phyloP scores from a whole-genome alignment of 1,140 invertebrate genomes.

The Diachasmimorpha longicaudata region DNA sequence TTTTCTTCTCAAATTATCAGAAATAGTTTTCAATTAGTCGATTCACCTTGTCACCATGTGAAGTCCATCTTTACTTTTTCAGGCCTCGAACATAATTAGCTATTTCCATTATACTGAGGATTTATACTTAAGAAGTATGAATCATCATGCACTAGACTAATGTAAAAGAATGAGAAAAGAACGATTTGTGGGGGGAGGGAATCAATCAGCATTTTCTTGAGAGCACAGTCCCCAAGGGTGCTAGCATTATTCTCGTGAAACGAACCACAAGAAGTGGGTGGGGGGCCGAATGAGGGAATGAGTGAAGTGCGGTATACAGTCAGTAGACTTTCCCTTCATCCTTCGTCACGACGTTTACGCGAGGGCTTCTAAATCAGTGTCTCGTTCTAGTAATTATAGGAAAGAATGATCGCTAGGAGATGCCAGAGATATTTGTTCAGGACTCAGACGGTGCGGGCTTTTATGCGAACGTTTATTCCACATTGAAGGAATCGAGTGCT shows the following conservation, averaged over 20 bases:
- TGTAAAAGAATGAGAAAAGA: conserved; percentile 30
- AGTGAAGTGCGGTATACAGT: background rate
- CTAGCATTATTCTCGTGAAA: conserved; percentile 48
- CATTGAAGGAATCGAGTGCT: background rate
- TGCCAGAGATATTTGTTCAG: background rate
- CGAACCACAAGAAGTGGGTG: background rate
- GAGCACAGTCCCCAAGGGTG: conserved; percentile 41
- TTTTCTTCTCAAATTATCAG: too few relatives aligned
- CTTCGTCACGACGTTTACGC: background rate
- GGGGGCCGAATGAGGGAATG: background rate
- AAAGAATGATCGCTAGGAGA: conserved; percentile 39
- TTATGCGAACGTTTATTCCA: background rate
- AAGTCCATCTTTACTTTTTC: too few relatives aligned
- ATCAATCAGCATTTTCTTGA: conserved; percentile 57
- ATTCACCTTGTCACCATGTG: too few relatives aligned
- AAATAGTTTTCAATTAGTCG: too few relatives aligned
- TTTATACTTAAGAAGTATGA: background rate
- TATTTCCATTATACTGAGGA: background rate
- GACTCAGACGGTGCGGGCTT: background rate
- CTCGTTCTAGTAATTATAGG: conserved; percentile 14
- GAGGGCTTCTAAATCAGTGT: background rate
- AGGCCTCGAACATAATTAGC: background rate
- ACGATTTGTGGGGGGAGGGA: conserved; percentile 35
- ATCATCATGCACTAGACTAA: background rate
- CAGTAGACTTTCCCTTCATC: background rate